Conservation (phyloP, 2,888 invertebrate species). For the Leuctra nigra region DNA sequence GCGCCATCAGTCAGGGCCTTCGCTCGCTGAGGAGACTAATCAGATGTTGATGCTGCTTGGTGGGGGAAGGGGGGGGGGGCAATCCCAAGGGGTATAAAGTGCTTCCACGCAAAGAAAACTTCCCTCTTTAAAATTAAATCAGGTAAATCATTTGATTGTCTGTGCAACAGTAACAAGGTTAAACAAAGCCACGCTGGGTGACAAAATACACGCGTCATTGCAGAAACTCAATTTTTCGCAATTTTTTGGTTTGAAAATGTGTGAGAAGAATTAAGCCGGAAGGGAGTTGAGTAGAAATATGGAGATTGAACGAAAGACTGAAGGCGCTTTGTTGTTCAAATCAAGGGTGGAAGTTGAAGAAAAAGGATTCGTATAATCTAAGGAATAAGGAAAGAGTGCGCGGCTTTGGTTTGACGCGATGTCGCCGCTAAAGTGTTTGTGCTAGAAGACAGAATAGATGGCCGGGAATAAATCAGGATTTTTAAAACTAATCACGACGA, state of each 20-base stretch:
- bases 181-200: background rate
- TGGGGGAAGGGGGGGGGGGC: constrained; percentile 4
- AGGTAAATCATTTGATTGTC: constrained; percentile 25
- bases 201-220: too few species aligned
- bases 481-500: constrained; percentile 28
- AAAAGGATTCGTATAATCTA: constrained; percentile 7
- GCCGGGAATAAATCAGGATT: constrained; percentile 27
- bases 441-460: constrained; percentile 24
- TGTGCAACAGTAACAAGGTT: constrained; percentile 17
- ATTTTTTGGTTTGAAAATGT: constrained; percentile 16
- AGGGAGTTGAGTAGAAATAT: constrained; percentile 20
- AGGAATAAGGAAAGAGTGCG: constrained; percentile 16
- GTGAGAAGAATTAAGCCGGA: constrained; percentile 18
- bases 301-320: constrained; percentile 23
- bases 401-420: constrained; percentile 14
- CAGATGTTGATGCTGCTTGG: constrained; percentile 3
- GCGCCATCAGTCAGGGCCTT: constrained; percentile 21
- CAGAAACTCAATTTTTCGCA: constrained; percentile 16
- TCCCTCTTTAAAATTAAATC: constrained; percentile 24
- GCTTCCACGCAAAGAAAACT: constrained; percentile 18
- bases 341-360: constrained; percentile 9
- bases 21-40: constrained; percentile 23
- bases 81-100: constrained; percentile 6
- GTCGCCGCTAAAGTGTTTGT: constrained; percentile 17
- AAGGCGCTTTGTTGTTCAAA: constrained; percentile 21